Evolutionary conservation across 2,113 vertebrate genomes (phyloP), one percentile per base, ranked within the genome.

Genomic region (Numida meleagris): DNA sequence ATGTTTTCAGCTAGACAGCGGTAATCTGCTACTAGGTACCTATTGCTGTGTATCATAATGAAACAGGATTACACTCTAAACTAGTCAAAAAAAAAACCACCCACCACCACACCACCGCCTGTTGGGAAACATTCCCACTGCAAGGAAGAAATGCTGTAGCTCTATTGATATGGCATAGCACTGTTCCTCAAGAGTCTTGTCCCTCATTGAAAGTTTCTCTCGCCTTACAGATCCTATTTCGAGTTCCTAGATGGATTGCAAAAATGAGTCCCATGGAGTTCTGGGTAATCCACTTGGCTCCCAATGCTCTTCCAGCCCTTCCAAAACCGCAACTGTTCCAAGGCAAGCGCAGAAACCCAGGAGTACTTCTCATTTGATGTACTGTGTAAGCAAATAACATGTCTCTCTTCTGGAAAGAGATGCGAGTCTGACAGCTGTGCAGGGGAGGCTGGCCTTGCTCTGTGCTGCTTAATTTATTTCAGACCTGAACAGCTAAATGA

Each of bases 401-500:
- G 75, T 78, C 85, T 88, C 13, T 89, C 84, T 91, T 50, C 89
- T 93, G 72, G 88, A 95, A 88, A 33, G 68, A 82, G 68, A 93
- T 82, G 53, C 24, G 74, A 82, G 89, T 58, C 65, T 85, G 76
- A 91, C 85, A 89, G n/a, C 61, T 80, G 72, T 25, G 40, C 31
- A 74, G 48, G 71, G 72, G 59, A 85, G 59, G 55, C 5, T 23
- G 3, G 58, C 61, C 43, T 78, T 55, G 63, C 51, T 91, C 93
- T 57, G 57, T 40, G 79, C 63, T 78, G 87, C 68, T 85, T 86
- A 89, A 95, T 91, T 83, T 82, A 80, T 86, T 93, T 86, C 89
- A 96, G 94, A 55, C 79, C 72, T 65, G 79, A 86, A 80, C 43
- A 82, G 75, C 72, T 94, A 88, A 93, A 95, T 80, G 33, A 89